Percentiles rank a stretch among this genome's conserved stretches.
Evolutionary conservation across 2,888 invertebrate species (phyloP).

Genomic region (Pollenia labialis): DNA sequence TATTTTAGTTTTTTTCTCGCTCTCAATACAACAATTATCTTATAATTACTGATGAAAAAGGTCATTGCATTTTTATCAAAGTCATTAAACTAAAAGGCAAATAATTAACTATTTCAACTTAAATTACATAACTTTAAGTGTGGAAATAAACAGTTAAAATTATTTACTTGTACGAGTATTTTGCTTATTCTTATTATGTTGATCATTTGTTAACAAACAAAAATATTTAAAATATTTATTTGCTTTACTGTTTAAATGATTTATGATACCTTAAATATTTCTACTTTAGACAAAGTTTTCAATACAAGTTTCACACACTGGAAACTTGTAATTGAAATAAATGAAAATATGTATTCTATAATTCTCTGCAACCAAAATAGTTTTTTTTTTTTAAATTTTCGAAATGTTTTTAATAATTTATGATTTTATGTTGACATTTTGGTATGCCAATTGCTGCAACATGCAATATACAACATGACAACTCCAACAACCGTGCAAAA

Average conservation of each 20-base stretch:
- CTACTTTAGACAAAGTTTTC: too few species aligned
- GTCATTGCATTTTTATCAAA: conserved; percentile 15
- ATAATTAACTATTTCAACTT: neutral
- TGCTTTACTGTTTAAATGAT: conserved; percentile 47
- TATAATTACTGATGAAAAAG: neutral
- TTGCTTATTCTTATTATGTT: conserved; percentile 34
- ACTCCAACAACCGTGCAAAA: conserved; percentile 40
- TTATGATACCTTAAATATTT: conserved; percentile 50
- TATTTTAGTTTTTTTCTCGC: neutral
- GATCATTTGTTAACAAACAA: conserved; percentile 48
- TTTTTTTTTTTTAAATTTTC: conserved; percentile 31
- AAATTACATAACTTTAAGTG: too few species aligned
- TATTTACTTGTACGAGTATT: neutral
- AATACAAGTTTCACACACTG: conserved; percentile 3
- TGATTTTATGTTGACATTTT: conserved; percentile 71
- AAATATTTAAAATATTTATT: conserved; percentile 51
- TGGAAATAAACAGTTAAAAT: too few species aligned
- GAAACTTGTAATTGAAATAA: conserved; percentile 11
- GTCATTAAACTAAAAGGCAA: conserved; percentile 2
- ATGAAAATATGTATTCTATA: conserved; percentile 13
- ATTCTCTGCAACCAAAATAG: neutral
- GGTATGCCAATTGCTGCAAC: conserved; percentile 67
- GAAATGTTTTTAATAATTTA: conserved; percentile 63
- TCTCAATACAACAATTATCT: neutral
- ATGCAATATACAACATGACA: conserved; percentile 53